Conservation (phyloP, 2,888 invertebrate genomes). For the Eurytoma californica region DNA sequence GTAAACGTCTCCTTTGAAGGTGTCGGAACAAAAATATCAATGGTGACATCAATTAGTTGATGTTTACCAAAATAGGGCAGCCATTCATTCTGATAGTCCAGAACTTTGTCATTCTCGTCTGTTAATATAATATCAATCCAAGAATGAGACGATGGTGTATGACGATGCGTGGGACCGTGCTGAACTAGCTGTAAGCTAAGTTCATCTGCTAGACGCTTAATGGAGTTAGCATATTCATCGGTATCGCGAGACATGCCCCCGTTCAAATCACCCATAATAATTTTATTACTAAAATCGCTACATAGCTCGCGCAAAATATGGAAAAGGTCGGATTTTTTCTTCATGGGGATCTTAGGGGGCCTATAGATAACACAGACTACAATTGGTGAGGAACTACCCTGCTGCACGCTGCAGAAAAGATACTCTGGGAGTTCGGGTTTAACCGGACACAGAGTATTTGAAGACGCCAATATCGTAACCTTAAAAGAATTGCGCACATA, state of each 20-base stretch:
- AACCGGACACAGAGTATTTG: too few relatives aligned
- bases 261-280: not conserved
- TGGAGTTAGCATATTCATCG: not conserved
- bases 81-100: too few relatives aligned
- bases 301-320: not conserved
- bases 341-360: not conserved
- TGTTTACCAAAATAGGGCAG: not conserved
- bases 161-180: too few relatives aligned
- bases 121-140: not conserved
- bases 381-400: not conserved
- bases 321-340: not conserved
- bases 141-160: not conserved
- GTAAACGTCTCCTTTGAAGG: too few relatives aligned
- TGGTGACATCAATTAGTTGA: not conserved
- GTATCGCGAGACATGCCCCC: not conserved
- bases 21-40: not conserved
- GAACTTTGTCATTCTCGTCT: not conserved
- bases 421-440: too few relatives aligned
- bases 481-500: too few relatives aligned
- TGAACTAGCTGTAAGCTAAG: not conserved
- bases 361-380: not conserved
- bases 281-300: too few relatives aligned
- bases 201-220: not conserved
- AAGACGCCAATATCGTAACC: too few relatives aligned
- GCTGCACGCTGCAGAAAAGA: too few relatives aligned